Evolutionary conservation across 2,888 invertebrate genomes (phyloP), one percentile per base, ranked within the genome.

Genomic region (Stegana nigrithorax): DNA sequence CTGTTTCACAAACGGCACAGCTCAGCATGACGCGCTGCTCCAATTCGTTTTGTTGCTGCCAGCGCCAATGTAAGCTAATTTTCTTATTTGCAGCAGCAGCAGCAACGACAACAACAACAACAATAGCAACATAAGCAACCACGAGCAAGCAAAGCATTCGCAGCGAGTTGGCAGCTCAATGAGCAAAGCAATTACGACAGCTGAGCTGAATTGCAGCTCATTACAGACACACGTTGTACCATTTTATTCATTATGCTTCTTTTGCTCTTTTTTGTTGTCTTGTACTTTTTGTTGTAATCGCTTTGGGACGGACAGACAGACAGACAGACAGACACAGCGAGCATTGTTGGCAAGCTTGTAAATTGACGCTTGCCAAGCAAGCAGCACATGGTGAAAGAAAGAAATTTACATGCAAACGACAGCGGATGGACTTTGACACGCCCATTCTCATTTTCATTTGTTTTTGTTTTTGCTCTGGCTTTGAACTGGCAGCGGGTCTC

Each of bases 291-390:
- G 1, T 19, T 53, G 32, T 12, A 25, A 25, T 25, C 10, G 7
- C 53, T 32, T 53, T 1, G 36, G 29, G 53, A 21, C 36, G 36
- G 21, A 36, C n/a, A n/a, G n/a, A n/a, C n/a, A n/a, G n/a, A n/a
- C n/a, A n/a, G n/a, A n/a, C n/a, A n/a, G n/a, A n/a, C n/a, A n/a
- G n/a, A n/a, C n/a, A n/a, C n/a, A n/a, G n/a, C n/a, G n/a, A n/a
- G n/a, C n/a, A n/a, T n/a, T 36, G 53, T 55, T 55, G 53, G 10
- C 53, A 36, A 32, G 50, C 36, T 32, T 55, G 36, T 55, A 50
- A 50, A 50, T 50, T 55, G 53, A 17, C 53, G 36, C 53, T 47
- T 55, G 53, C 26, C 50, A 55, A 21, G n/a, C 25, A 12, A 10
- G n/a, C n/a, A n/a, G 12, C 29, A 29, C 14, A 29, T 17, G 51